These are phyloP conservation scores for Amorpha juglandis DNA, from an alignment of 2,888 invertebrate genomes.

Conservation along the genomic window DNA sequence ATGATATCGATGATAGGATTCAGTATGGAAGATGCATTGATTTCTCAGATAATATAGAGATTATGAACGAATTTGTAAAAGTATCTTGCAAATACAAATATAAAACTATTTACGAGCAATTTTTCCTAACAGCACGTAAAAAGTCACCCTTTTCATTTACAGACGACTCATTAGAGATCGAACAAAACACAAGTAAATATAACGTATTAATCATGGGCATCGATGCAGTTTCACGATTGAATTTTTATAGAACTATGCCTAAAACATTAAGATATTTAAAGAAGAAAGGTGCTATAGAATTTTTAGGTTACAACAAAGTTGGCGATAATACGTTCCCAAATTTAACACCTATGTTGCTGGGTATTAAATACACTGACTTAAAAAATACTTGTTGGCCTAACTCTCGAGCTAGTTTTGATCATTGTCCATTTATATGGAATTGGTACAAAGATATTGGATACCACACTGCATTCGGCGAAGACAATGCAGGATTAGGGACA, in stretches of 20 bases:
- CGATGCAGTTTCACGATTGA: slow-evolving; percentile 93
- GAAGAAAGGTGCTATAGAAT: slow-evolving; percentile 87
- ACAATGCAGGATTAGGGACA: slow-evolving; percentile 89
- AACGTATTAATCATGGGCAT: slow-evolving; percentile 93
- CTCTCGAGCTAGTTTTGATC: slow-evolving; percentile 86
- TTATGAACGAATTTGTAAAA: slow-evolving; percentile 87
- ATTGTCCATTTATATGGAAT: slow-evolving; percentile 94
- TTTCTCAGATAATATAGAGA: slow-evolving; percentile 72
- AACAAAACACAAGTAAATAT: slow-evolving; percentile 59
- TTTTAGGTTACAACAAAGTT: slow-evolving; percentile 96
- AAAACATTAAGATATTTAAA: slow-evolving; percentile 86
- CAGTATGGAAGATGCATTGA: slow-evolving; percentile 76
- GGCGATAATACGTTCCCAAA: slow-evolving; percentile 98
- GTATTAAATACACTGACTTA: slow-evolving; percentile 87
- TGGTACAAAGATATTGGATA: slow-evolving; percentile 89
- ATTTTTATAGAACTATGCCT: slow-evolving; percentile 93
- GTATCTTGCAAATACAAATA: slow-evolving; percentile 84
- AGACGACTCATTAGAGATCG: slow-evolving; percentile 44
- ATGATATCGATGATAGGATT: slow-evolving; percentile 74
- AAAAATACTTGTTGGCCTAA: slow-evolving; percentile 86
- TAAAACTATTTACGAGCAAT: slow-evolving; percentile 86
- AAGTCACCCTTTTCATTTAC: slow-evolving; percentile 50
- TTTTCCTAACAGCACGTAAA: slow-evolving; percentile 86
- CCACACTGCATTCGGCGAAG: slow-evolving; percentile 92
- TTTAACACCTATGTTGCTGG: slow-evolving; percentile 91